A percentile compares a stretch with the other conserved stretches of the same genome.
phyloP scores from a whole-genome alignment of 2,797 vertebrate genomes.

The Hylomyscus alleni region DNA sequence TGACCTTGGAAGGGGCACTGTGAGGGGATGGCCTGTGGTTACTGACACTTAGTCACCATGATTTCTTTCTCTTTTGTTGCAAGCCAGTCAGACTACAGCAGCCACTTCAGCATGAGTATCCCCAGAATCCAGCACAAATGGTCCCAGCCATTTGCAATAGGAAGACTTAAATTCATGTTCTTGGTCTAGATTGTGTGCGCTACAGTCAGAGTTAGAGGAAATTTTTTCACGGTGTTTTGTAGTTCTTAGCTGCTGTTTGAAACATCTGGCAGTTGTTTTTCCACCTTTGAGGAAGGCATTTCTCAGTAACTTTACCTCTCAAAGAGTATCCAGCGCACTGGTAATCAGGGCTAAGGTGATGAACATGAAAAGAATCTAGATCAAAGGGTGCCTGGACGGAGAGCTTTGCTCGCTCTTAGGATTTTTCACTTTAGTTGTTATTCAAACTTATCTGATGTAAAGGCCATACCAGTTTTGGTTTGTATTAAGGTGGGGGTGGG shows the following conservation, averaged over 20 bases:
- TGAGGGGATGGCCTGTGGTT: neutral
- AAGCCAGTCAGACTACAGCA: neutral
- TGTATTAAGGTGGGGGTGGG: neutral
- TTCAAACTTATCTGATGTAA: neutral
- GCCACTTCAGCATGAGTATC: neutral
- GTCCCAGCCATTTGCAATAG: slow-evolving; percentile 2
- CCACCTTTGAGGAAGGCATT: slow-evolving; percentile 26
- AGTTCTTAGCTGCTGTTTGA: slow-evolving; percentile 49
- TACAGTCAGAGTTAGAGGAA: slow-evolving; percentile 56
- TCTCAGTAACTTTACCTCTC: neutral
- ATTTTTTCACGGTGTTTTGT: neutral
- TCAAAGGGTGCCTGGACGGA: neutral
- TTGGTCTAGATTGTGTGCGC: slow-evolving; percentile 42
- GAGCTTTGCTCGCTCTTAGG: neutral
- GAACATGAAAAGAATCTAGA: neutral
- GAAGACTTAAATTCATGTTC: neutral
- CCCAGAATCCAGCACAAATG: neutral
- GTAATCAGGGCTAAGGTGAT: neutral
- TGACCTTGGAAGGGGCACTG: neutral
- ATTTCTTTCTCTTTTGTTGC: neutral
- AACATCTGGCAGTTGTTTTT: slow-evolving; percentile 51
- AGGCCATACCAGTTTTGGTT: neutral
- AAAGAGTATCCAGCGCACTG: neutral
- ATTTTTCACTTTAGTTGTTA: slow-evolving; percentile 20
- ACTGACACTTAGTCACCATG: neutral